Evolutionary conservation across 2,888 invertebrate species (phyloP), one percentile per base, ranked within the genome.

Genomic region (Horisme vitalbata): DNA sequence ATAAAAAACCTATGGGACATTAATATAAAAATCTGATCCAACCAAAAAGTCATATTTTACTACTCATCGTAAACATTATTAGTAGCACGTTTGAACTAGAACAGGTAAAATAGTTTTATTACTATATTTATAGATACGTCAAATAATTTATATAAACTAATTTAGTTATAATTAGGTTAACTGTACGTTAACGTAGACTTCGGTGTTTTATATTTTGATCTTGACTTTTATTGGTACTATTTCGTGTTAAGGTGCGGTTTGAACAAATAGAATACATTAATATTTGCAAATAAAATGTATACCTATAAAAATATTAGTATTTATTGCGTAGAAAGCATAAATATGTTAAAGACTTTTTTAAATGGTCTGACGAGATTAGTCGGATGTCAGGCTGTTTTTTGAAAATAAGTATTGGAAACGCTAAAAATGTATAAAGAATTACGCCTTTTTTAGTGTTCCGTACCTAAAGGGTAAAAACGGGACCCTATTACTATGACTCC

Each of bases 131-230:
- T 21, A 18, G 18, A 18, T 18, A 38, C 21, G 45, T 33, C 37
- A 33, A 27, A 26, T 43, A 43, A 43, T 35, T 27, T 33, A 37
- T 21, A 13, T 32, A 14, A 37, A 33, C 37, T 45, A 32, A 45
- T 45, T 45, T 38, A 26, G 32, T 38, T 37, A 38, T 45, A 45
- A 38, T 37, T 45, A 45, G 32, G 33, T 45, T 45, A 45, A 38
- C 37, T 33, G 45, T 33, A 18, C 4, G 27, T 12, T 18, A 14
- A 21, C 7, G 10, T n/a, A n/a, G n/a, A n/a, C 20, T 34, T 34
- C 12, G n/a, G 23, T 23, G 15, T n/a, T 26, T 20, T 44, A 13
- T n/a, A 31, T 27, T 33, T 38, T 7, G 9, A 26, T 31, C 18
- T 34, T 10, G 9, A 14, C 12, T 24, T 44, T 44, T 44, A 44